phyloP scores from a whole-genome alignment of 2,113 vertebrate genomes.

The Daubentonia madagascariensis region DNA sequence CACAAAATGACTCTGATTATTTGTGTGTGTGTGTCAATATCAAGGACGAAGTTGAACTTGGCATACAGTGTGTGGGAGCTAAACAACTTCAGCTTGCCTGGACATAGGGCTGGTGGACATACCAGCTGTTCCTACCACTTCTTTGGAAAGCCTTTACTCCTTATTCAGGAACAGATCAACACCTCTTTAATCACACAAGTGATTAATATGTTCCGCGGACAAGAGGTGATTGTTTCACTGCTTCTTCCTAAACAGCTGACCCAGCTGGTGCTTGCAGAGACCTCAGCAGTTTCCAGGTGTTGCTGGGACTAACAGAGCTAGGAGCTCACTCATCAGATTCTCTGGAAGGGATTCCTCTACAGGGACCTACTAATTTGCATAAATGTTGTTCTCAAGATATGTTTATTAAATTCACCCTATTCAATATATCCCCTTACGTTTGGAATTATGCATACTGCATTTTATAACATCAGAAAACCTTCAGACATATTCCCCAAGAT shows the following conservation, averaged over 20 bases:
- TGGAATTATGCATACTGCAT: background rate
- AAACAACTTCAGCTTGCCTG: fast-evolving
- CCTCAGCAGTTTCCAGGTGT: background rate
- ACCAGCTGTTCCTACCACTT: no score
- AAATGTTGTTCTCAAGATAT: background rate
- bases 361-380: background rate
- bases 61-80: background rate
- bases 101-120: background rate
- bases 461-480: background rate
- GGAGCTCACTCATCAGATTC: background rate
- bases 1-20: background rate
- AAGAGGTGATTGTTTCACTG: no score
- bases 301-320: background rate
- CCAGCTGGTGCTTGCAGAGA: background rate
- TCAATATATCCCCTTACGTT: background rate
- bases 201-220: fast-evolving
- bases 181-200: fast-evolving
- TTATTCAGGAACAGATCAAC: background rate
- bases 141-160: background rate
- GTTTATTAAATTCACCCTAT: background rate
- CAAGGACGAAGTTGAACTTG: background rate
- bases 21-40: background rate
- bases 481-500: background rate
- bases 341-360: background rate
- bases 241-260: background rate